Evolutionary conservation across 2,888 invertebrate species (phyloP).

Genomic region (Amphipoea lucens): DNA sequence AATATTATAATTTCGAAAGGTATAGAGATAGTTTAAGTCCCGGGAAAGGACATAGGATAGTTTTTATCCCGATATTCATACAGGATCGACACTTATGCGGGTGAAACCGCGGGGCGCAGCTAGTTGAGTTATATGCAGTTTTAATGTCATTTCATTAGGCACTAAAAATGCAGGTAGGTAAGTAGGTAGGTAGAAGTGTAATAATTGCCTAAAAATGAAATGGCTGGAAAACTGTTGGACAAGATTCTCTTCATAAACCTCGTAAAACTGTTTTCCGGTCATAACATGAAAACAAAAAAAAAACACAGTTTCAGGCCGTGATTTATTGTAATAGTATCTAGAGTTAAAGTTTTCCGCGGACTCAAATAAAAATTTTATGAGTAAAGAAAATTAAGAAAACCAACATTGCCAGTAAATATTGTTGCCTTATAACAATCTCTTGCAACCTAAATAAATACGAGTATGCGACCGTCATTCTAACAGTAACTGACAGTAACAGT

Average conservation of each 20-base stretch:
- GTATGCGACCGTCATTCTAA: slow-evolving; percentile 35
- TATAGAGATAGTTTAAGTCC: too few species aligned
- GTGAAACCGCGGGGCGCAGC: too few species aligned
- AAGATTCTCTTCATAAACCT: too few species aligned
- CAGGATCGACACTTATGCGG: too few species aligned
- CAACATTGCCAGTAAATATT: slow-evolving; percentile 1
- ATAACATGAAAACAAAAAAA: background rate
- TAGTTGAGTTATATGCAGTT: background rate
- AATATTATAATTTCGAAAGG: too few species aligned
- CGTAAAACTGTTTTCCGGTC: background rate
- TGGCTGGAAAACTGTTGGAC: background rate
- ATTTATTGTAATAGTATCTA: background rate
- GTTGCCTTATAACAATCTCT: slow-evolving; percentile 8
- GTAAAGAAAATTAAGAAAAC: background rate
- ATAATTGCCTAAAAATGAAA: background rate
- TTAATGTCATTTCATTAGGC: background rate
- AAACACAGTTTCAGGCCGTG: too few species aligned
- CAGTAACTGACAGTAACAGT: slow-evolving; percentile 54
- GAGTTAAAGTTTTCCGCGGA: background rate
- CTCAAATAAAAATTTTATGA: background rate
- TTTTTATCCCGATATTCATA: too few species aligned
- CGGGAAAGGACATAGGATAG: too few species aligned
- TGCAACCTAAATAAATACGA: slow-evolving; percentile 34
- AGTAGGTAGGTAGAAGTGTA: background rate
- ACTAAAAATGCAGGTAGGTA: background rate